Base-by-base conservation (phyloP, 1,140 invertebrate genomes). In the Euwallacea fornicatus region DNA sequence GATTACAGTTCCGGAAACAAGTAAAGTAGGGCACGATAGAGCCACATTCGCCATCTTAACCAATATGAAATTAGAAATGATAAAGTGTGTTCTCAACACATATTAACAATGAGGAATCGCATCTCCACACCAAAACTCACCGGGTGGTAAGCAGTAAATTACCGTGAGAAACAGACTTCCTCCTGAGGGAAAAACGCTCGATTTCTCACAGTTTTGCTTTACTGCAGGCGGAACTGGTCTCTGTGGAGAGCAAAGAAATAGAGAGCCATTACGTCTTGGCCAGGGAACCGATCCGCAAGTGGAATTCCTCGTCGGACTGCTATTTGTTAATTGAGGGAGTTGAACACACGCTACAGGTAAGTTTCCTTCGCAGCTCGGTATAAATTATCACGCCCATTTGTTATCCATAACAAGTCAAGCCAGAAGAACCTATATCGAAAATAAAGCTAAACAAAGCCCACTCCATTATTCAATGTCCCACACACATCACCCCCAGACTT, bases 261-360 rank as follows among this genome's bases (percentile, higher is more conserved):
- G 88, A 89, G 78, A 88, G 86, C 63, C 88, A 89, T 78, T 89
- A 89, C 79, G 87, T 89, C 0, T 78, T 89, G n/a, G 88, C 88
- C 0, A 81, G 84, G 42, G 88, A 89, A 76, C 83, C 85, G 2
- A 85, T 88, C 50, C 81, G 84, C 10, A 85, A 87, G 71, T 89
- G 88, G 88, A 88, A 88, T 75, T 88, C 88, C 0, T 84, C 86
- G 0, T 86, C 87, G 0, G 85, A 87, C 64, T 89, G 88, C 74
- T 88, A 88, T 76, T 79, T 89, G 0, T 82, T 88, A 6, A 85
- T 88, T 13, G 86, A 88, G 76, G 88, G 87, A 47, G 79, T 88
- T 16, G 86, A 88, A 21, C 84, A 86, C 61, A 86, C 86, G 7
- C 74, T 88, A 50, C 83, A 86, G 83, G 87, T 88, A 82, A 56